Percentiles rank a stretch among this genome's conserved stretches.
phyloP scores from a whole-genome alignment of 2,888 invertebrate genomes.

The Folsomia candida region DNA sequence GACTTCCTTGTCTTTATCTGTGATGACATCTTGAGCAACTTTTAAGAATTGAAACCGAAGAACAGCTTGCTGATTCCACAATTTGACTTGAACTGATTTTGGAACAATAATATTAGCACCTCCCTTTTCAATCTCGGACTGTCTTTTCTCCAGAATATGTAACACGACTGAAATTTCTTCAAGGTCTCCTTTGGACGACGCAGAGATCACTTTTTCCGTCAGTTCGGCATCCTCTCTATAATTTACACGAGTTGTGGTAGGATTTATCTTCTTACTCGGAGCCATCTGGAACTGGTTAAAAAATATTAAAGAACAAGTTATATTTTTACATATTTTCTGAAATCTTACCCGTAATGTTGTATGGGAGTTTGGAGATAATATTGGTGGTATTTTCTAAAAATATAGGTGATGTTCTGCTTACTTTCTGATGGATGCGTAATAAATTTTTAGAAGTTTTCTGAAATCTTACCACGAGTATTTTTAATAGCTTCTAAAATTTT shows the following conservation, averaged over 20 bases:
- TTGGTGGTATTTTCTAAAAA: no score
- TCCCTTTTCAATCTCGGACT: neutral
- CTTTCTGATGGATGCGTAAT: no score
- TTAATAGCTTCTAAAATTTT: no score
- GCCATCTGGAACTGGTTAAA: no score
- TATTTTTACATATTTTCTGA: no score
- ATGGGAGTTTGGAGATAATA: no score
- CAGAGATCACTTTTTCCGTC: neutral
- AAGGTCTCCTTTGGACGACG: neutral
- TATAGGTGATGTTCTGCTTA: no score
- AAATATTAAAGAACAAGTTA: no score
- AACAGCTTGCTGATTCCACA: neutral
- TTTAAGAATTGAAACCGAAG: neutral
- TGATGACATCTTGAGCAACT: neutral
- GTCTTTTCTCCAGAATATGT: neutral
- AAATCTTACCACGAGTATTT: no score
- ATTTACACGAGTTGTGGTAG: neutral
- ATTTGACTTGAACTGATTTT: neutral
- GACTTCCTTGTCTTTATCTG: neutral
- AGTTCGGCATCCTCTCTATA: neutral
- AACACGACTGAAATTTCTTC: neutral
- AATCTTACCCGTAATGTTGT: no score
- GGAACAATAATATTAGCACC: neutral
- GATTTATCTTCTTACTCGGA: neutral
- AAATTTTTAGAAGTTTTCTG: no score